Evolutionary conservation across 2,888 invertebrate species (phyloP), one percentile per base, ranked within the genome.

Genomic region (Noctuana brunneofusca): DNA sequence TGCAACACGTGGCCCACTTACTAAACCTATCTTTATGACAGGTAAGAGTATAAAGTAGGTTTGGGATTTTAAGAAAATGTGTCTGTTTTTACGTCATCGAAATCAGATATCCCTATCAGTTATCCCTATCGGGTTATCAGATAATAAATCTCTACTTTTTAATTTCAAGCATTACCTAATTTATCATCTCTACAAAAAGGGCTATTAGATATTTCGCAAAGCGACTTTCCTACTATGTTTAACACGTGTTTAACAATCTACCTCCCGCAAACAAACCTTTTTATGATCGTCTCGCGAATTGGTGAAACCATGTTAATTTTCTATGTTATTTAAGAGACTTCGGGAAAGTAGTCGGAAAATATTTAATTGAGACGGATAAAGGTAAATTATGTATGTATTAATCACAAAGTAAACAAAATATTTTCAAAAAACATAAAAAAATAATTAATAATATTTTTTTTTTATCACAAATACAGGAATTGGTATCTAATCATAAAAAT

Each of bases 251-350:
- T 83, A 82, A 80, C 76, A 71, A 43, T 43, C 9, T 18, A 18
- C 11, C 0, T 84, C 76, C 83, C 78, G 83, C 78, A 82, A 87
- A 58, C 46, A 43, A 32, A 60, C 50, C 76, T 73, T 75, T 75
- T 75, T 71, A 69, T 71, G 75, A 75, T 75, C 75, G 76, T 79
- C 81, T 80, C 76, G 80, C 82, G 68, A 87, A 86, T 85, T 83
- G 80, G 87, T 80, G 85, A 87, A 87, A 87, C 80, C 75, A 76
- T 77, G 81, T 77, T 81, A 76, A 74, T 73, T 64, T 50, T 68
- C 65, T 65, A 58, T 66, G 66, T 66, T 67, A 68, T 60, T n/a
- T 6, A 18, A 49, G 30, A 52, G 12, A 35, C 54, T 70, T 71
- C 57, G 65, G 75, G 75, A 78, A 78, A 77, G 35, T 3, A n/a